Evolutionary conservation across 2,888 invertebrate genomes (phyloP), one percentile per base, ranked within the genome.

Genomic region (Caenorhabditis sp.): DNA sequence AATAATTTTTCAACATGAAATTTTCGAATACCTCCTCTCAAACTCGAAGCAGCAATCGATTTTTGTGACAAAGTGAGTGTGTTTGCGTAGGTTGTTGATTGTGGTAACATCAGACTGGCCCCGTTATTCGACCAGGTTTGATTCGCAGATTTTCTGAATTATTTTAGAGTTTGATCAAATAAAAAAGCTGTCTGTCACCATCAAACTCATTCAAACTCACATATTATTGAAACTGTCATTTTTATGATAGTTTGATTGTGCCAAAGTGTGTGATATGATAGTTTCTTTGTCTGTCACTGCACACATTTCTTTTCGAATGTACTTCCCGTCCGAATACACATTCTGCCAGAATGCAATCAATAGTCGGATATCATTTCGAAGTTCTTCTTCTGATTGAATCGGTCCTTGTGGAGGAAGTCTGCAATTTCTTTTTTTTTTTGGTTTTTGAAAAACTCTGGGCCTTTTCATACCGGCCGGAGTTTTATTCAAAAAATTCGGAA

Each of bases 271-370:
- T 0, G 69, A 43, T 37, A 74, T 21, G 21, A 61, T 58, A 49
- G 66, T 21, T 19, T 69, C 69, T 31, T 66, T 74, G n/a, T 61
- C 74, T 1, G 68, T 75, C 2, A 70, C 62, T 0, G 76, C 74
- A 61, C 82, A 79, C 6, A 79, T 62, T 63, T 87, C 85, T 61
- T 87, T 83, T 55, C 84, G 88, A 62, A 90, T 84, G 78, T 89
- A 90, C 76, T 90, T 90, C 73, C 89, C 89, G 81, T 90, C 90
- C 2, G 89, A 86, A 87, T 95, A 94, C 92, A 97, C 93, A 4
- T 93, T 92, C 17, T 95, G 94, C 97, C 97, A 99, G 90, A 99
- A 99, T 84, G 93, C 92, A 67, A 96, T 92, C 62, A 99, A 89
- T 0, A 93, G 92, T 49, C 92, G 91, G 78, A 99, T 93, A 86